These are phyloP conservation scores for Danio choprae DNA, from an alignment of 2,797 vertebrate genomes.

Conservation along the genomic window DNA sequence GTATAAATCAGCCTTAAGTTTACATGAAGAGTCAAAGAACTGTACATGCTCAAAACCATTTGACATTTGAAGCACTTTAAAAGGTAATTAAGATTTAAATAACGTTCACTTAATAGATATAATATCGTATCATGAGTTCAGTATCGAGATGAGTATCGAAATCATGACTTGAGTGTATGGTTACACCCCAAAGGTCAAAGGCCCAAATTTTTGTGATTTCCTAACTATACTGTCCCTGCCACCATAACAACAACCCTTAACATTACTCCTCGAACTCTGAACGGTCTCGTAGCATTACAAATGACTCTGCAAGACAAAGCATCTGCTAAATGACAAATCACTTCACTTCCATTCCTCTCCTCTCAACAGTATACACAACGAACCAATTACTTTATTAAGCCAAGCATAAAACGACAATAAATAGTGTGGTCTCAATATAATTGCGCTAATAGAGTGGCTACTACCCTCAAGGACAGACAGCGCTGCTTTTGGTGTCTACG, in stretches of 20 bases:
- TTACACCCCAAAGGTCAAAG: neutral
- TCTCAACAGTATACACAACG: constrained; percentile 29
- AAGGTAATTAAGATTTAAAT: too few species aligned
- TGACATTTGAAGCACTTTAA: too few species aligned
- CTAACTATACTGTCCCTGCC: neutral
- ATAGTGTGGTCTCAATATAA: constrained; percentile 26
- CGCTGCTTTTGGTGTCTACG: neutral
- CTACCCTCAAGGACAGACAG: constrained; percentile 18
- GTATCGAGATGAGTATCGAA: too few species aligned
- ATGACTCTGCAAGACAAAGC: constrained; percentile 18
- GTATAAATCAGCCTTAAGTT: too few species aligned
- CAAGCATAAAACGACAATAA: constrained; percentile 25
- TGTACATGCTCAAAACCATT: too few species aligned
- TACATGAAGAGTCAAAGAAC: too few species aligned
- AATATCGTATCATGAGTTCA: too few species aligned
- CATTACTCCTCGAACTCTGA: neutral
- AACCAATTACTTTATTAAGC: constrained; percentile 28
- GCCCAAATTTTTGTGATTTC: neutral
- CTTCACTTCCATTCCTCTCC: constrained; percentile 5
- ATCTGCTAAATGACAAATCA: constrained; percentile 32
- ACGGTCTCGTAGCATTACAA: neutral
- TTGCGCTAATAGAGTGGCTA: constrained; percentile 8
- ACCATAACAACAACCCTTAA: neutral
- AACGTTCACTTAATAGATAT: too few species aligned
- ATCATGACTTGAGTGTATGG: too few species aligned